Evolutionary conservation across 2,888 invertebrate species (phyloP).

Genomic region (Leptura quadrifasciata): DNA sequence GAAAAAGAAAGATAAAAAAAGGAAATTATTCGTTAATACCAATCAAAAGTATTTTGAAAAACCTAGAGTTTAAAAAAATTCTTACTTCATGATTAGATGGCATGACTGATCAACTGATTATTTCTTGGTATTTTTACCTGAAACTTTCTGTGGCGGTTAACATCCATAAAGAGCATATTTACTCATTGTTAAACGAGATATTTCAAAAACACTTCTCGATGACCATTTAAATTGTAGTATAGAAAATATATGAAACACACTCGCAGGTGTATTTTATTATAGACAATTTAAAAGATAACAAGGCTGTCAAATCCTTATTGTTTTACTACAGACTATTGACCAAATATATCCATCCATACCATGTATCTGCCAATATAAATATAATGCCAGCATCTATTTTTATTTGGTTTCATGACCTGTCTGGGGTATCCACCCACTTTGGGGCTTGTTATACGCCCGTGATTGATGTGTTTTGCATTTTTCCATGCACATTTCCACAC

Average conservation of each 20-base stretch:
- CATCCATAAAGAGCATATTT: too few relatives aligned
- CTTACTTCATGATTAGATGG: too few relatives aligned
- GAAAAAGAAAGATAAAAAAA: too few relatives aligned
- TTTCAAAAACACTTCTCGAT: too few relatives aligned
- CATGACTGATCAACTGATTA: too few relatives aligned
- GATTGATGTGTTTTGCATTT: slow-evolving; percentile 34
- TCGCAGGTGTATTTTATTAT: neutral
- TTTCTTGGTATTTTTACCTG: too few relatives aligned
- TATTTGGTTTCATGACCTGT: slow-evolving; percentile 8
- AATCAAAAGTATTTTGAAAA: too few relatives aligned
- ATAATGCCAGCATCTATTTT: slow-evolving; percentile 19
- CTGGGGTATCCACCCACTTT: slow-evolving; percentile 26
- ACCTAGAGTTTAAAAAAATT: too few relatives aligned
- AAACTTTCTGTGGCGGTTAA: too few relatives aligned
- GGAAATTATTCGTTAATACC: too few relatives aligned
- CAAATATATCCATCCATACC: slow-evolving; percentile 3
- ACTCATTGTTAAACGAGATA: too few relatives aligned
- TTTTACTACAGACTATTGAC: neutral
- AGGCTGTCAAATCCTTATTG: neutral
- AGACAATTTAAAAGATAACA: neutral
- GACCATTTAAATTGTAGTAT: too few relatives aligned
- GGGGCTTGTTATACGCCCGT: neutral
- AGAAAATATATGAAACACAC: neutral
- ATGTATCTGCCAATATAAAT: slow-evolving; percentile 26
- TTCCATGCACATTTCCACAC: slow-evolving; percentile 14